Percentiles rank a stretch among this genome's conserved stretches.
phyloP scores from a whole-genome alignment of 2,888 invertebrate genomes.

The Rhagophthalmus giganteus region DNA sequence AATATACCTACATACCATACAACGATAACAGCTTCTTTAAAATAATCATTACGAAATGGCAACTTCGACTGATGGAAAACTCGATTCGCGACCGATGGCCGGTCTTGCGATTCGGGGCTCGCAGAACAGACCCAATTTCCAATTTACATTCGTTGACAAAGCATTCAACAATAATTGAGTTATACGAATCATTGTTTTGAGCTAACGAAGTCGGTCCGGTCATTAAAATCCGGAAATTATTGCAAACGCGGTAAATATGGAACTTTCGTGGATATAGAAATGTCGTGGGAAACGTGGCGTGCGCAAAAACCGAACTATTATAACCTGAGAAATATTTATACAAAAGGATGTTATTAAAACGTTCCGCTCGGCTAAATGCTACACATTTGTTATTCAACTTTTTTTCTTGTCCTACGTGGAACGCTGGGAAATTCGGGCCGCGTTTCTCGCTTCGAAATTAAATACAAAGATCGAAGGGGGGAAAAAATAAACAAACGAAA shows the following conservation, averaged over 20 bases:
- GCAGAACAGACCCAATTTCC: slow-evolving; percentile 28
- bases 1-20: neutral
- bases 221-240: slow-evolving; percentile 47
- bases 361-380: slow-evolving; percentile 16
- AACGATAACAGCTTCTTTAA: too few species aligned
- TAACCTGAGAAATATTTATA: slow-evolving; percentile 19
- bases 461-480: too few species aligned
- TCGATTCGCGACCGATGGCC: neutral
- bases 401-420: too few species aligned
- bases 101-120: slow-evolving; percentile 1
- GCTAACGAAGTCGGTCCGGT: slow-evolving; percentile 42
- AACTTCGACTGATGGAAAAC: neutral
- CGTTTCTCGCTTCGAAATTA: too few species aligned
- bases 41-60: neutral
- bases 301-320: slow-evolving; percentile 16
- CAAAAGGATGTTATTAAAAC: slow-evolving; percentile 18
- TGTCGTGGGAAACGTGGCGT: slow-evolving; percentile 20
- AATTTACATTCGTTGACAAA: slow-evolving; percentile 34
- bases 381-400: neutral
- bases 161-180: slow-evolving; percentile 40
- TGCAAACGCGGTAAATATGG: slow-evolving; percentile 31
- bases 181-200: slow-evolving; percentile 43
- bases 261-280: slow-evolving; percentile 15
- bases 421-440: too few species aligned
- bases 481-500: too few species aligned